Evolutionary conservation across 2,888 invertebrate species (phyloP), one percentile per base, ranked within the genome.

Genomic region (Eupeodes luniger): DNA sequence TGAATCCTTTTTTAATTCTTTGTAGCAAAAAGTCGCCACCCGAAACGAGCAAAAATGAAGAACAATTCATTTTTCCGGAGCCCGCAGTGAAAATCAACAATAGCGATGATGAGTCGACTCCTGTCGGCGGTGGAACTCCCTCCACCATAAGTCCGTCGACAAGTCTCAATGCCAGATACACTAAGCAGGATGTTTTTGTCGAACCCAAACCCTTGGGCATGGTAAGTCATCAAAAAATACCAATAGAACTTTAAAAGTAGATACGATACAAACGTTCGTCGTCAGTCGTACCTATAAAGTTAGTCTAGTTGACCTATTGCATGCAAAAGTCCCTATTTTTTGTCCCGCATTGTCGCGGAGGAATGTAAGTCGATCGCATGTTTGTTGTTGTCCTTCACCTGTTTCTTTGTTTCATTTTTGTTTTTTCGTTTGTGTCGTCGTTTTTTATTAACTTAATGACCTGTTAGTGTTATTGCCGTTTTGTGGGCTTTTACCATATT

Each of bases 31-130:
- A 93, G 90, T 90, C 92, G 36, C 90, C 91, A 10, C 87, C 90
- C 27, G 91, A 91, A 79, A 90, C 91, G 75, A 90, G 90, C 9
- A 90, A 91, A 66, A 89, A 86, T 61, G 91, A 91, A 59, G 91
- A 91, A 84, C 92, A 93, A 89, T 94, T 93, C 85, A 92, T 92
- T 66, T 94, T 92, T 87, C 93, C 93, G 12, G 93, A 94, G 44
- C 92, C 93, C 67, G 93, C 93, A 34, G 92, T 92, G 78, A 91
- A 92, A 40, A 91, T 93, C 4, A 92, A 92, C 89, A 91, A 91
- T 4, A 92, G 92, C 6, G 93, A 93, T 78, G 93, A 93, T 90
- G 94, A 93, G 90, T 92, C 92, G 67, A 93, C 94, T 57, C 93
- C 93, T 80, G 91, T 93, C 81, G 93, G 92, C 80, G 91, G 92